Conservation (phyloP, 2,113 vertebrate genomes). For the Sceloporus undulatus region DNA sequence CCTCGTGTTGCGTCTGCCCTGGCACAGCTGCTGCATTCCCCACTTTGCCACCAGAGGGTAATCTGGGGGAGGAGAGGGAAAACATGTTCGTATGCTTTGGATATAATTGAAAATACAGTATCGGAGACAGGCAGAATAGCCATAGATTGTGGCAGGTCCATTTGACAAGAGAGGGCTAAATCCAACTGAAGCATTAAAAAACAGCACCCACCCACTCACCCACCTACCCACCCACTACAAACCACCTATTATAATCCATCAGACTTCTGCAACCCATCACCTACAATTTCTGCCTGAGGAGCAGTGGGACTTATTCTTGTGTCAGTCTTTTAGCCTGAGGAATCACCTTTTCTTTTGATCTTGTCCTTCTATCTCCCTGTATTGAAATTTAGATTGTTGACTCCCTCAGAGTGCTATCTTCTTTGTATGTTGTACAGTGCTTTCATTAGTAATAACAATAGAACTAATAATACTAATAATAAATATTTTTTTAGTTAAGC, state of each 20-base stretch:
- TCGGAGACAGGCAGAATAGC: not conserved
- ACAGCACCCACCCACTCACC: not conserved
- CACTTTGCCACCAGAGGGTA: conserved; percentile 87
- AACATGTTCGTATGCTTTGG: conserved; percentile 2
- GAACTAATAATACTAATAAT: too few species aligned
- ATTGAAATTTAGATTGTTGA: not conserved
- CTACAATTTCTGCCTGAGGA: not conserved
- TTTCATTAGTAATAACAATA: not conserved
- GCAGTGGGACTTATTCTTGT: not conserved
- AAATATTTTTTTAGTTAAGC: too few species aligned
- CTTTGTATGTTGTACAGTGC: not conserved
- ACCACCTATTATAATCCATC: not conserved
- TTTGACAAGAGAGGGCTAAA: not conserved
- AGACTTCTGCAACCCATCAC: not conserved
- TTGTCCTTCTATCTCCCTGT: not conserved
- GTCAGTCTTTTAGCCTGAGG: not conserved
- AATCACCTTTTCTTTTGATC: not conserved
- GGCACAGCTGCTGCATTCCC: conserved; percentile 83
- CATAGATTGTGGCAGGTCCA: not conserved
- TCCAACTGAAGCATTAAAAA: not conserved
- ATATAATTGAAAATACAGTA: not conserved
- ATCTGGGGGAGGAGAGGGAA: conserved; percentile 69
- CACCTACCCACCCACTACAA: not conserved
- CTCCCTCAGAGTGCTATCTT: not conserved
- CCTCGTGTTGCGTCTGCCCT: conserved; percentile 88